phyloP scores from a whole-genome alignment of 2,797 vertebrate species.

The Protosalanx chinensis region DNA sequence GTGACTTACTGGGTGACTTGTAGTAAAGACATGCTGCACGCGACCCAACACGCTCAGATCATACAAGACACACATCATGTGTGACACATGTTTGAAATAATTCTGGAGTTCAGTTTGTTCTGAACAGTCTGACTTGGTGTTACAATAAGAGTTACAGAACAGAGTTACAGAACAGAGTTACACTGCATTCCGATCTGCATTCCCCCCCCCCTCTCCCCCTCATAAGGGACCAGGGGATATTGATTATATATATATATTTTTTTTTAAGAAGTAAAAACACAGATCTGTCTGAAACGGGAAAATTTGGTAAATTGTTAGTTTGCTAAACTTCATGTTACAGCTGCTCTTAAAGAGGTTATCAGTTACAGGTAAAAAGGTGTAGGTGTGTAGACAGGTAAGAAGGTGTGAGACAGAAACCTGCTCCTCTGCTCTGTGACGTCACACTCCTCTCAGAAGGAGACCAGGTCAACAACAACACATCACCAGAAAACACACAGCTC shows the following conservation, averaged over 20 bases:
- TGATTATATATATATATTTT: neutral
- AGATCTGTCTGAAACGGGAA: neutral
- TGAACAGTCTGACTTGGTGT: conserved; percentile 30
- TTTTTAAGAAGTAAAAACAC: neutral
- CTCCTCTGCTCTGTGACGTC: conserved; percentile 49
- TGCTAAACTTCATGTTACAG: neutral
- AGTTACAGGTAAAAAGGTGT: neutral
- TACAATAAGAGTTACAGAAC: neutral
- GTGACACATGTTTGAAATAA: neutral
- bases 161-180: neutral
- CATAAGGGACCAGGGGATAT: neutral
- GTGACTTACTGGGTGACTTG: conserved; percentile 48
- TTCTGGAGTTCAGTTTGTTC: neutral
- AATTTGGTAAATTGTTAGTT: neutral
- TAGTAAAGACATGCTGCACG: neutral
- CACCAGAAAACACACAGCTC: conserved; percentile 37
- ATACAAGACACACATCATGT: neutral
- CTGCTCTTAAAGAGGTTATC: neutral
- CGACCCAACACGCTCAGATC: neutral
- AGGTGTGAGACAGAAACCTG: conserved; percentile 48
- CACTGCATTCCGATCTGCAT: conserved; percentile 55
- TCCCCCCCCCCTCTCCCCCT: conserved; percentile 28
- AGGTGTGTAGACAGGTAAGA: conserved; percentile 23
- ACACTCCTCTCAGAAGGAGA: conserved; percentile 20
- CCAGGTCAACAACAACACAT: conserved; percentile 65